Percentiles rank a stretch among this genome's conserved stretches.
phyloP scores from a whole-genome alignment of 2,888 invertebrate genomes.

The Ophion costatus region DNA sequence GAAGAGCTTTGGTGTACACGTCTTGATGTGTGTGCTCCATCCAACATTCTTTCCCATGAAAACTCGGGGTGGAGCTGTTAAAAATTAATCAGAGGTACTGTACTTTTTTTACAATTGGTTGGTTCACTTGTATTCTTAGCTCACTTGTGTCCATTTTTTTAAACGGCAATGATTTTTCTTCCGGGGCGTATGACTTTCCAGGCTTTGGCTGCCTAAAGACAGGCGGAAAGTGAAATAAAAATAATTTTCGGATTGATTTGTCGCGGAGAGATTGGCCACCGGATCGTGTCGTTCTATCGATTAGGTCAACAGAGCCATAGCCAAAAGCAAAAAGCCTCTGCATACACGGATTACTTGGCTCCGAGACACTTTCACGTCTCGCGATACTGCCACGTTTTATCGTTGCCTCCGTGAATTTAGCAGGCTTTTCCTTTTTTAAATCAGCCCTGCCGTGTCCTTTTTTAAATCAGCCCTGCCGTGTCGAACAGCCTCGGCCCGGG shows the following conservation, averaged over 20 bases:
- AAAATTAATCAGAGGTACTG: no score
- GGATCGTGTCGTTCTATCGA: conserved; percentile 21
- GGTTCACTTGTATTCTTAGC: neutral
- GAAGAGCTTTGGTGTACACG: no score
- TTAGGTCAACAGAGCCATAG: conserved; percentile 16
- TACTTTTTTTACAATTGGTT: no score
- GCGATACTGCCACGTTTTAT: conserved; percentile 4
- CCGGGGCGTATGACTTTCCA: neutral
- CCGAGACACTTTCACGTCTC: conserved; percentile 21
- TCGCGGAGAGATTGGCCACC: conserved; percentile 1
- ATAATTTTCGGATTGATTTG: conserved; percentile 10
- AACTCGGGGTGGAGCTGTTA: no score
- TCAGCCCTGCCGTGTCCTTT: neutral
- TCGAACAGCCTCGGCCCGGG: neutral
- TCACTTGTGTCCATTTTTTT: neutral
- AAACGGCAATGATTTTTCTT: neutral
- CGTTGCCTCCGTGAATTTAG: neutral
- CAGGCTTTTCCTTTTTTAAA: neutral
- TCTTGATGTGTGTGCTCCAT: no score
- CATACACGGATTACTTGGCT: conserved; percentile 25
- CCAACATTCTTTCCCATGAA: no score
- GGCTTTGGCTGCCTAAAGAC: neutral
- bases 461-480: neutral
- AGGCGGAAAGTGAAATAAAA: neutral
- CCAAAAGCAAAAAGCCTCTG: conserved; percentile 9